Base-by-base conservation (phyloP, 2,797 vertebrate species). In the Loris lydekkerianus region DNA sequence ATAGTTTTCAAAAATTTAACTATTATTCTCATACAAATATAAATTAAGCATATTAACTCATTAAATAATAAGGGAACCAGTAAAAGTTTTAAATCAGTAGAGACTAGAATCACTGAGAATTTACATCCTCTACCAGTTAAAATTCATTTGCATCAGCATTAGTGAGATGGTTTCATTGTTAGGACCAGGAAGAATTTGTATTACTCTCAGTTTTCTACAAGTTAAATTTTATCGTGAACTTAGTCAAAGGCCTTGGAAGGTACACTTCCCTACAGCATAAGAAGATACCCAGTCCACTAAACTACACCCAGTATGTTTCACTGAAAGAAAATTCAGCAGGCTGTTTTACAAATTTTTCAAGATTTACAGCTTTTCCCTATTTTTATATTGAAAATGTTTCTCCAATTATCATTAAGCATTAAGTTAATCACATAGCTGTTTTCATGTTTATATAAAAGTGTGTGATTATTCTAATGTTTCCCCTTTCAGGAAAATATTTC, bases 61-160 rank as follows among this genome's bases (percentile, higher is more conserved):
- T 72, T 67, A 61, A 49, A 73, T 69, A 53, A 29, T n/a, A 49
- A 89, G 20, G 20, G 7, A 94, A 92, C 1, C 9, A 73, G 37
- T 25, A 31, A 73, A 27, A 85, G 34, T 94, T 89, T 76, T 86
- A 92, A 85, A 56, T 80, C 17, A 70, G 27, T 73, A 88, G 67
- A 81, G 23, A 43, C 34, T 92, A 63, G 3, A 69, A 29, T 89
- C 29, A 40, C 15, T 76, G 89, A 85, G 4, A 89, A 89, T 61
- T 89, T 92, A 76, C 0, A 37, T 84, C 14, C 4, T 84, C 40
- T 81, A 86, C 20, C 73, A 81, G 63, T 78, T 91, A 87, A 84
- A 85, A 77, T 73, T 29, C 29, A 65, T 78, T 78, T 96, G 6
- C 9, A 53, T 67, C n/a, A 92, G 10, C 37, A 15, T 60, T 11